Evolutionary conservation across 2,888 invertebrate species (phyloP).

Genomic region (Antheraea assamensis): DNA sequence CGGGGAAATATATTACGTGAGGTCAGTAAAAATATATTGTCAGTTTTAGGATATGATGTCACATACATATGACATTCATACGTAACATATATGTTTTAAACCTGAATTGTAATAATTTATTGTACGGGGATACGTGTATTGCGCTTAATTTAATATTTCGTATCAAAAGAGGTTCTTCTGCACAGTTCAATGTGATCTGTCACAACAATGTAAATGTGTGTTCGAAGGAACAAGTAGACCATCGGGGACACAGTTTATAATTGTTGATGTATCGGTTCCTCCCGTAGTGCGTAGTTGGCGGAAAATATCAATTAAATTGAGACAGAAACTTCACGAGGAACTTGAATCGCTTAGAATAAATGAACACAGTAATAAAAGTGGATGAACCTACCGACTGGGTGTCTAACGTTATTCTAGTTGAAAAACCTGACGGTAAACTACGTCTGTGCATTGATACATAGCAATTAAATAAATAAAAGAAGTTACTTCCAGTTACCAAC

Average conservation of each 20-base stretch:
- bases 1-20: slow-evolving; percentile 5
- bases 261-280: slow-evolving; percentile 15
- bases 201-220: slow-evolving; percentile 11
- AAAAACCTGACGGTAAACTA: slow-evolving; percentile 23
- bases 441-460: slow-evolving; percentile 24
- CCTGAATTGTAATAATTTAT: background rate
- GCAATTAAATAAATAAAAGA: slow-evolving; percentile 25
- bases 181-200: background rate
- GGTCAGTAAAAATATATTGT: slow-evolving; percentile 9
- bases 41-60: background rate
- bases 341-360: slow-evolving; percentile 22
- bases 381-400: slow-evolving; percentile 29
- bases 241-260: slow-evolving; percentile 16
- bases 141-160: background rate
- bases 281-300: slow-evolving; percentile 14
- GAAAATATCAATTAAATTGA: slow-evolving; percentile 20
- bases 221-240: slow-evolving; percentile 19
- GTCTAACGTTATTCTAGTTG: slow-evolving; percentile 19
- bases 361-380: slow-evolving; percentile 27
- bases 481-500: slow-evolving; percentile 24
- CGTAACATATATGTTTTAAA: too few species aligned
- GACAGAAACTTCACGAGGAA: slow-evolving; percentile 18
- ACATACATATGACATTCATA: too few species aligned
- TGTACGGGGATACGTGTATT: background rate
- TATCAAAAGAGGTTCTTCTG: background rate